phyloP scores from a whole-genome alignment of 2,797 vertebrate genomes.

The Adrianichthys oophorus region DNA sequence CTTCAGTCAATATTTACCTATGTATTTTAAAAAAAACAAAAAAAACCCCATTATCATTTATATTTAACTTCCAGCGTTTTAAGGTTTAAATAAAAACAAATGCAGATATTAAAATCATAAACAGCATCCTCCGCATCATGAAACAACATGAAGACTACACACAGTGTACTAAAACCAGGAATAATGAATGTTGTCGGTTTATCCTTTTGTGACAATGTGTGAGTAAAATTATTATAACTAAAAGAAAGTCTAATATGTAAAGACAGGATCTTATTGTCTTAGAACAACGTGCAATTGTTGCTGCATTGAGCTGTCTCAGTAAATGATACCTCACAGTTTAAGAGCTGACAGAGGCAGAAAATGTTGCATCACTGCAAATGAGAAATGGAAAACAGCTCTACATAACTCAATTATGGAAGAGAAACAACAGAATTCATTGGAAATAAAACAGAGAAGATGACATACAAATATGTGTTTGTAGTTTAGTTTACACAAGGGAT shows the following conservation, averaged over 20 bases:
- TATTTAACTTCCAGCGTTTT: slow-evolving; percentile 4
- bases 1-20: too few relatives aligned
- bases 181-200: too few relatives aligned
- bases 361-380: slow-evolving; percentile 10
- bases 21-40: neutral
- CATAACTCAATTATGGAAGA: slow-evolving; percentile 12
- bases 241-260: slow-evolving; percentile 13
- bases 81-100: neutral
- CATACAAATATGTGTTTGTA: neutral
- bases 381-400: slow-evolving; percentile 15
- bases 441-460: slow-evolving; percentile 4
- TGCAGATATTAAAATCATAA: slow-evolving; percentile 14
- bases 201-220: too few relatives aligned
- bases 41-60: neutral
- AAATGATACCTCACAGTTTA: slow-evolving; percentile 24
- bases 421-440: slow-evolving; percentile 8
- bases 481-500: slow-evolving; percentile 9
- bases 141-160: slow-evolving; percentile 6
- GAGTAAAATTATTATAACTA: slow-evolving; percentile 9
- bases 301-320: neutral
- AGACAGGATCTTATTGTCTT: neutral
- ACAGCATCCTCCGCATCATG: slow-evolving; percentile 7
- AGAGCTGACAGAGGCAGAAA: slow-evolving; percentile 2
- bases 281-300: slow-evolving; percentile 1
- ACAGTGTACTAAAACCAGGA: neutral